Evolutionary conservation across 2,888 invertebrate species (phyloP), one percentile per base, ranked within the genome.

Genomic region (Glaucopsyche alexis): DNA sequence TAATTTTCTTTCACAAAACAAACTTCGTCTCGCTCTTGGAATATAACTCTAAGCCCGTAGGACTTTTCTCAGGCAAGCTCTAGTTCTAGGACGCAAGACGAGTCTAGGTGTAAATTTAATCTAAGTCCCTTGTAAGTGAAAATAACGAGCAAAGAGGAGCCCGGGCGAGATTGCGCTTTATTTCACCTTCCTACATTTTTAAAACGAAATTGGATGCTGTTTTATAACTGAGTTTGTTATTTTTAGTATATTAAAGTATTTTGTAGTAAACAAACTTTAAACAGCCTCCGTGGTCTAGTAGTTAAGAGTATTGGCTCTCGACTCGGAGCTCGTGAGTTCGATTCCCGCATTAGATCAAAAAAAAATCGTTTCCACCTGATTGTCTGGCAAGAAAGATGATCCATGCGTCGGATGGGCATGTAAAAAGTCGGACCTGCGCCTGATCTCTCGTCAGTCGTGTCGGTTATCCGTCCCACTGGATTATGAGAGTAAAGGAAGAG

Each of bases 101-200:
- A 72, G 72, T 72, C 66, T 66, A 72, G 72, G 47, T 72, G 66
- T 72, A 72, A 72, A 72, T 72, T 72, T 72, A 72, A 72, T 72
- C 66, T 65, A 66, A 42, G 50, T 72, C 72, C 64, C n/a, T 72
- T 66, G 72, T 50, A 65, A 72, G 50, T 49, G 72, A 72, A 66
- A 65, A 72, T 72, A 66, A 66, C 64, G 65, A 38, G 69, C 49
- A 47, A 69, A 69, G 47, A 47, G 49, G 69, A 69, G 69, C 42
- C 19, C 11, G 19, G 19, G 64, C 9, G 19, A 67, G 45, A 69
- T 69, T 69, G 69, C 29, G 29, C 47, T 3, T 29, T 47, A 69
- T 29, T 69, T 69, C 7, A 47, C 69, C 69, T 69, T 49, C 29
- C 14, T 29, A 69, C 29, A 45, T 45, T 45, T 69, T 69, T 69